Evolutionary conservation across 2,888 invertebrate species (phyloP).

Genomic region (Lochmaea capreae): DNA sequence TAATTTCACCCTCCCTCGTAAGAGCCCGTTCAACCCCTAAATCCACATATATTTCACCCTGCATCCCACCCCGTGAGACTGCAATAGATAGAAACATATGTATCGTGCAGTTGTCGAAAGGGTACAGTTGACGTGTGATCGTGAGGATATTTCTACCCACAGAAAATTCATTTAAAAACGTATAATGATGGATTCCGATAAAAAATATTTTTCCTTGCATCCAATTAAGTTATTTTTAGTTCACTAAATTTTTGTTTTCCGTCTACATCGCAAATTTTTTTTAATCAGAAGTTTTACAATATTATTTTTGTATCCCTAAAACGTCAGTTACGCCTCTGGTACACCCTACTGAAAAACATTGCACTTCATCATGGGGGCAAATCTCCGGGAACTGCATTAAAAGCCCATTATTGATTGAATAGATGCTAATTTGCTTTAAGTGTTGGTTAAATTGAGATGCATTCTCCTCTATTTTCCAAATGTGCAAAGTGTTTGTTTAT

Average conservation of each 20-base stretch:
- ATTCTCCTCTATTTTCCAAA: slow-evolving; percentile 22
- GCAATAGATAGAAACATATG: slow-evolving; percentile 59
- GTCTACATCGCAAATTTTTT: no score
- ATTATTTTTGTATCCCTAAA: not conserved
- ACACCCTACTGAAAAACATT: slow-evolving; percentile 51
- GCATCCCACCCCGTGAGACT: slow-evolving; percentile 52
- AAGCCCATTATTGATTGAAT: slow-evolving; percentile 61
- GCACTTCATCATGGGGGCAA: slow-evolving; percentile 53
- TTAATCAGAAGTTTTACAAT: not conserved
- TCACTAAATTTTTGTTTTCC: no score
- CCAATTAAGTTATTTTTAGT: no score
- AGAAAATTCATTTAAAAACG: not conserved
- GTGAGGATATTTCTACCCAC: not conserved
- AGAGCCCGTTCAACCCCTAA: slow-evolving; percentile 19
- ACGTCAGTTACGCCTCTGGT: not conserved
- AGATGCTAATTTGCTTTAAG: slow-evolving; percentile 58
- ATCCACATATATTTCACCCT: slow-evolving; percentile 27
- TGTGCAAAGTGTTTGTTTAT: slow-evolving; percentile 25
- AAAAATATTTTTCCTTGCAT: no score
- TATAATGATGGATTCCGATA: no score
- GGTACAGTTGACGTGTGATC: not conserved
- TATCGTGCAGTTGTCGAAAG: slow-evolving; percentile 49
- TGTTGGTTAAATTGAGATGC: slow-evolving; percentile 43
- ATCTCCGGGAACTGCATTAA: slow-evolving; percentile 60
- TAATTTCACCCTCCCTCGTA: slow-evolving; percentile 54